Base-by-base conservation (phyloP, 2,113 vertebrate species). In the Cyprinodon tularosa region DNA sequence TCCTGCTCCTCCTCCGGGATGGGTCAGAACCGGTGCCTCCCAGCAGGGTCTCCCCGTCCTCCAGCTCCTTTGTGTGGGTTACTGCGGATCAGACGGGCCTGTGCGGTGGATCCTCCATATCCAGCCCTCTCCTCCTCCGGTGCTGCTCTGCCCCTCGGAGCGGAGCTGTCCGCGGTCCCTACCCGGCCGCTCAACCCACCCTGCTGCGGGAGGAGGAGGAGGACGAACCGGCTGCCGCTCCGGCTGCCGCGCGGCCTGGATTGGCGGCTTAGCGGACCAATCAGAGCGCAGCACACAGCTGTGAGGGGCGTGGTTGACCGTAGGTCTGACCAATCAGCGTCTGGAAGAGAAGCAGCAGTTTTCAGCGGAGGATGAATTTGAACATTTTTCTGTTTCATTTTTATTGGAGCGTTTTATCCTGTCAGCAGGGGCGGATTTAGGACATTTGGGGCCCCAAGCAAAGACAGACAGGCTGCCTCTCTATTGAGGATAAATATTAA, bases 91-190 rank as follows among this genome's bases (percentile, higher is more conserved):
- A 91, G 92, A 88, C 93, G 90, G 94, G 95, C 95, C 95, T 91
- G 95, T 91, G 93, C 94, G 92, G 92, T 71, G 89, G 92, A 94
- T 95, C 94, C 92, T 93, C 96, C 96, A 96, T 96, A 92, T 89
- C 95, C 95, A 94, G 92, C 94, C 94, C 94, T 87, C 93, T 95
- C 95, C 94, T 94, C 95, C 95, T 96, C 95, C 93, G 88, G 89
- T 91, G 94, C 92, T 94, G 85, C 87, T 96, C 94, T 97, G 96
- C 76, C 72, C 57, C 86, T 73, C 86, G 87, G 88, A 77, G 93
- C 74, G 95, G 95, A 96, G 96, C 95, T 96, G 96, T 95, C 95
- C 96, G 90, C 93, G 95, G 96, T 95, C 93, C 92, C 89, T 88
- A 92, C 92, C 91, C 72, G 84, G 90, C 92, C 86, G 85, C 92